Base-by-base conservation (phyloP, 2,888 invertebrate species). In the Pimpla rufipes region DNA sequence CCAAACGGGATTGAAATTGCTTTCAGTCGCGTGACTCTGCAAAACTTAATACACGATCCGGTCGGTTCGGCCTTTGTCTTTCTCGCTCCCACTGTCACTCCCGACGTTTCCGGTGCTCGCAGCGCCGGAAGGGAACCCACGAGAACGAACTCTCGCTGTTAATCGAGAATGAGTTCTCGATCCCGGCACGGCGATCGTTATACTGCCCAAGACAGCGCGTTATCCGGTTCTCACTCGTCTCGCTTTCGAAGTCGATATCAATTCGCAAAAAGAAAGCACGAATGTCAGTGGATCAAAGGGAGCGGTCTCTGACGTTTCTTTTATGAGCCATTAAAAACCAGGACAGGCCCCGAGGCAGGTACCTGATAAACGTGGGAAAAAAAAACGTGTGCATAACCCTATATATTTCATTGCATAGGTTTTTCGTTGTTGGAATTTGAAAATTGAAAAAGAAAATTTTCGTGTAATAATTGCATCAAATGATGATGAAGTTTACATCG, bases 251-350 rank as follows among this genome's bases (percentile, higher is more conserved):
- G 67, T 67, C 37, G 67, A 76, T 67, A 67, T 55, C 16, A 29
- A 35, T 11, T 16, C 6, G 47, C 37, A 50, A 10, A 62, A 62
- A 50, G 35, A 18, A 21, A 35, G 45, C 18, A 16, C 37, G 55
- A 57, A 57, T n/a, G 55, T 79, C 55, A 79, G 64, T 79, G 79
- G n/a, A 37, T 21, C 0, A 6, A 45, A 67, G 66, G 66, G 78
- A 23, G 79, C 66, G 42, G n/a, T 40, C 57, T 29, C 10, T 37
- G 66, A 71, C 42, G 29, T 70, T 64, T 42, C 42, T 42, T 66
- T 79, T 52, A 52, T 55, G 79, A 71, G 76, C 83, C 85, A 85
- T 85, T 83, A 71, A 75, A 64, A 64, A 81, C 68, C 45, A 18
- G 47, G 29, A n/a, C 42, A 16, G 29, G 57, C 23, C 23, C 18